Percentiles rank a stretch among this genome's conserved stretches.
These are phyloP conservation scores for Platycnemis pennipes DNA, from an alignment of 2,888 invertebrate genomes.

Conservation along the genomic window DNA sequence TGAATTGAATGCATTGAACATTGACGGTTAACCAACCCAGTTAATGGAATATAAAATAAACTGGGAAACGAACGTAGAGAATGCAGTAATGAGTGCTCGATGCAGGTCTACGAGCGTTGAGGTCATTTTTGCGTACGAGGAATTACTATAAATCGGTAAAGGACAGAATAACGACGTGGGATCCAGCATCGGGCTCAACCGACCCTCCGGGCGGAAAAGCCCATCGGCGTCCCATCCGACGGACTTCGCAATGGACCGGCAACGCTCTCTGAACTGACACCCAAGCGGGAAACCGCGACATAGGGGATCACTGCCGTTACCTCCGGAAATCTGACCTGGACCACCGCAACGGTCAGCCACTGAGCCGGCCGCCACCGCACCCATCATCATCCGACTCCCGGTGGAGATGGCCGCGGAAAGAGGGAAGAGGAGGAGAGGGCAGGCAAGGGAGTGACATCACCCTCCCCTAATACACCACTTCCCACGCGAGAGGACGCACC, in stretches of 20 bases:
- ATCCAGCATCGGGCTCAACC: no score
- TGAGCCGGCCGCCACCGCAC: not conserved
- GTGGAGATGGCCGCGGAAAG: not conserved
- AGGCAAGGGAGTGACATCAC: slow-evolving; percentile 6
- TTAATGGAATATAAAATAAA: no score
- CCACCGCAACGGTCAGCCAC: not conserved
- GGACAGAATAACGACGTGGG: no score
- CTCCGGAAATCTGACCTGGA: not conserved
- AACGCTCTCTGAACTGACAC: not conserved
- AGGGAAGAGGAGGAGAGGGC: not conserved
- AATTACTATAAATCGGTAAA: no score
- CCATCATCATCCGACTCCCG: not conserved
- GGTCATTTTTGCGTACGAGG: no score
- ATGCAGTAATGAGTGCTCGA: no score
- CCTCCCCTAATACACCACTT: slow-evolving; percentile 15
- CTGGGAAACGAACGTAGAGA: no score
- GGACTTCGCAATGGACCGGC: not conserved
- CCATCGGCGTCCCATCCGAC: not conserved
- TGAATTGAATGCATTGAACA: no score
- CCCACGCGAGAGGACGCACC: slow-evolving; percentile 11
- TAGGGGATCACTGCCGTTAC: not conserved
- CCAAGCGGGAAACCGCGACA: not conserved
- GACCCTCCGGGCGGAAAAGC: not conserved
- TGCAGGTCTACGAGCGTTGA: no score
- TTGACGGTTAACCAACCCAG: no score